A percentile compares a stretch with the other conserved stretches of the same genome.
These are phyloP conservation scores for Chaunax sp. DNA, from an alignment of 2,797 vertebrate genomes.

Conservation along the genomic window DNA sequence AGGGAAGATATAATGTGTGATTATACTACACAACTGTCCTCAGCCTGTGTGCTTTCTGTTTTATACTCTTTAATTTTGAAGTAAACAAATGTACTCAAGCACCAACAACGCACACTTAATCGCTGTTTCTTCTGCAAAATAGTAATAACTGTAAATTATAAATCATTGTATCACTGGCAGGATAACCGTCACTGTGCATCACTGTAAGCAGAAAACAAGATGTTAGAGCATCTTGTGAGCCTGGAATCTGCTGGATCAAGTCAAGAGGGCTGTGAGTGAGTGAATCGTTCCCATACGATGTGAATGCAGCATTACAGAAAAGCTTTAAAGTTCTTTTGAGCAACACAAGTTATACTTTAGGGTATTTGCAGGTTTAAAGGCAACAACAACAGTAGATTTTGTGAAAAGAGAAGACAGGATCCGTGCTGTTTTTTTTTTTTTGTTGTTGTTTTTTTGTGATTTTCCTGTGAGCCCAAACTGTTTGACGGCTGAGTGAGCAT, in stretches of 20 bases:
- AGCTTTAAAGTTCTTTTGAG: constrained; percentile 15
- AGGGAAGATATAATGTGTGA: constrained; percentile 7
- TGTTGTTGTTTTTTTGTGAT: constrained; percentile 16
- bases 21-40: constrained; percentile 1
- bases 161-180: neutral
- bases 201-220: no score
- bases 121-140: neutral
- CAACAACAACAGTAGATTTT: constrained; percentile 3
- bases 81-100: constrained; percentile 25
- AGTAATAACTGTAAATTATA: constrained; percentile 13
- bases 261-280: neutral
- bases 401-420: neutral
- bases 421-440: constrained; percentile 4
- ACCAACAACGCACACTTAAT: constrained; percentile 11
- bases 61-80: no score
- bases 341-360: neutral
- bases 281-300: constrained; percentile 10
- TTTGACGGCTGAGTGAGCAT: constrained; percentile 28
- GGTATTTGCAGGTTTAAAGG: constrained; percentile 29
- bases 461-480: constrained; percentile 20
- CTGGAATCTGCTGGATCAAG: neutral
- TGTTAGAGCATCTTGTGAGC: no score
- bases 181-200: no score
- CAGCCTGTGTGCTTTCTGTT: neutral
- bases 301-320: constrained; percentile 10